Conservation (phyloP, 2,113 vertebrate species). For the Pitta sordida region DNA sequence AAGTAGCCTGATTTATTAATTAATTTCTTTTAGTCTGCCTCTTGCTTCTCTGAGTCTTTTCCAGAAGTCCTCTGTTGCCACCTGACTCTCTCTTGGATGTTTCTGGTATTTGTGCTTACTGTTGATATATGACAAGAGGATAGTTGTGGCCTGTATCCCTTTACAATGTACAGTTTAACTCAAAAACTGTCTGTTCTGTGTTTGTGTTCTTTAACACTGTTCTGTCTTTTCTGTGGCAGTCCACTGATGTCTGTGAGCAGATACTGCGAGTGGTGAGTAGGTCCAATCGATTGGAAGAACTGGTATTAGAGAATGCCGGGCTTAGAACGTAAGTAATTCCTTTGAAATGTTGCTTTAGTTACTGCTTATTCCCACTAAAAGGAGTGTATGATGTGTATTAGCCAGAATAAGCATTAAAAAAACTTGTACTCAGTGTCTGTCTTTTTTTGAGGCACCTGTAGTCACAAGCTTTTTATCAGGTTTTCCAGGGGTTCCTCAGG, state of each 20-base stretch:
- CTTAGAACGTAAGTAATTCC: constrained; percentile 86
- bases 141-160: neutral
- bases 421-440: neutral
- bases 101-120: neutral
- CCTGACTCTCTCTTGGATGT: neutral
- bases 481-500: neutral
- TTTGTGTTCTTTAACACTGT: constrained; percentile 19
- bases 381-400: neutral
- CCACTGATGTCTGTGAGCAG: constrained; percentile 93
- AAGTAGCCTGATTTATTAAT: neutral
- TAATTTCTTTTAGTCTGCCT: neutral
- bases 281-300: constrained; percentile 88
- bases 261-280: constrained; percentile 90
- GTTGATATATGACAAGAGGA: neutral
- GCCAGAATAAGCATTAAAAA: neutral
- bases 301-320: constrained; percentile 93
- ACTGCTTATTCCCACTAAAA: neutral
- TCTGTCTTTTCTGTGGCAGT: constrained; percentile 74
- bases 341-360: neutral
- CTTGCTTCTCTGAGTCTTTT: neutral
- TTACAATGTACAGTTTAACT: neutral
- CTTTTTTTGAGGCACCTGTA: neutral
- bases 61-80: neutral
- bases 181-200: neutral
- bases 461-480: neutral